Conservation (phyloP, 2,888 invertebrate species). For the Oxyteleia sp. region DNA sequence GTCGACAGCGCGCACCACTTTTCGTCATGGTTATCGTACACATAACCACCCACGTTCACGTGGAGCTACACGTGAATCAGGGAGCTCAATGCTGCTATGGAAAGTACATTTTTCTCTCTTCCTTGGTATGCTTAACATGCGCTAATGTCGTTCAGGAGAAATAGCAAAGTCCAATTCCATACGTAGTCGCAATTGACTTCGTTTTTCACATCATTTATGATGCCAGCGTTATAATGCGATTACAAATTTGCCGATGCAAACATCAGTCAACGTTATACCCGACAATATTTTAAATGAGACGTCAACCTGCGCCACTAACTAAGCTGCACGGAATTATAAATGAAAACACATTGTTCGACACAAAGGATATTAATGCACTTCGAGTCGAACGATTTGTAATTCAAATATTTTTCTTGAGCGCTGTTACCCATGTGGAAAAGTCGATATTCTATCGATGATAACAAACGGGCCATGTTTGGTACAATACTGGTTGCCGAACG, state of each 20-base stretch:
- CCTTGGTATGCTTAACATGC: conserved; percentile 69
- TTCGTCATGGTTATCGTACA: conserved; percentile 72
- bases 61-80: conserved; percentile 84
- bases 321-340: neutral
- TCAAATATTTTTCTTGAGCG: neutral
- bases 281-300: neutral
- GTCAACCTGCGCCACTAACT: neutral
- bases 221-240: conserved; percentile 38
- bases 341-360: neutral
- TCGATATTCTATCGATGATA: too few relatives aligned
- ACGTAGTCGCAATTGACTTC: conserved; percentile 44
- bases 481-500: too few relatives aligned
- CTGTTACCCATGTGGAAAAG: too few relatives aligned
- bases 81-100: conserved; percentile 80
- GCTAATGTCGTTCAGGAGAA: conserved; percentile 65
- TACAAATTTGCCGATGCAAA: conserved; percentile 20
- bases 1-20: conserved; percentile 69
- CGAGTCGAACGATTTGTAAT: neutral
- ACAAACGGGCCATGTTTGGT: too few relatives aligned
- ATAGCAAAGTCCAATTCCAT: conserved; percentile 63
- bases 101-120: conserved; percentile 78
- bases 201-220: conserved; percentile 52
- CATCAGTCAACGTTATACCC: neutral
- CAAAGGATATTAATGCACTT: conserved; percentile 1
- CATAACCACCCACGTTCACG: conserved; percentile 85